These are phyloP conservation scores for Ptyas mucosa DNA, from an alignment of 2,113 vertebrate species.

Conservation along the genomic window DNA sequence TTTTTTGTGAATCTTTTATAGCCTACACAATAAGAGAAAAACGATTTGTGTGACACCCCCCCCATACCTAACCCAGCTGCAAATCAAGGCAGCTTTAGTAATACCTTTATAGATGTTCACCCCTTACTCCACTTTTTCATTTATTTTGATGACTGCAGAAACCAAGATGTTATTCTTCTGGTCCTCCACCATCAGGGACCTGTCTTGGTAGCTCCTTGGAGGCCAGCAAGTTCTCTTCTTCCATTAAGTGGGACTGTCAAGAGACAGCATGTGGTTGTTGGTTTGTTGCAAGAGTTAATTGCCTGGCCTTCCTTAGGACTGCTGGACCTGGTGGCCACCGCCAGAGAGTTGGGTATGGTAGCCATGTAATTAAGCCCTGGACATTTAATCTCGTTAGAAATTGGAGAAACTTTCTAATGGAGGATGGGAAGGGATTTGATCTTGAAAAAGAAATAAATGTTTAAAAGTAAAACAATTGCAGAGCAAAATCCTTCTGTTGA, in stretches of 20 bases:
- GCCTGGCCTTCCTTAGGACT: neutral
- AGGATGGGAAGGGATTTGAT: too few species aligned
- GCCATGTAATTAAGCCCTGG: slow-evolving; percentile 22
- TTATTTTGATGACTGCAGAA: neutral
- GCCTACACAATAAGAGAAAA: too few species aligned
- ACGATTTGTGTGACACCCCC: too few species aligned
- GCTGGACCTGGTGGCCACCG: rapidly evolving
- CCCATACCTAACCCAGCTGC: too few species aligned
- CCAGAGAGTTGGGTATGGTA: rapidly evolving
- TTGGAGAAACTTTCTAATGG: neutral
- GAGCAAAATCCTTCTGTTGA: too few species aligned
- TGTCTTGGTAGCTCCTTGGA: rapidly evolving
- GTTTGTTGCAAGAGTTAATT: slow-evolving; percentile 17
- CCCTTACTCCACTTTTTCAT: neutral
- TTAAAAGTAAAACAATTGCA: too few species aligned
- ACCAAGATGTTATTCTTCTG: neutral
- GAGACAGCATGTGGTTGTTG: neutral
- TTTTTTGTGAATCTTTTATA: too few species aligned
- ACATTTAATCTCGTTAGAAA: neutral
- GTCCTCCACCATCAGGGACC: neutral
- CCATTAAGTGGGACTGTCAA: neutral
- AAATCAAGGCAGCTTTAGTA: neutral
- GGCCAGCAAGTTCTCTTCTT: rapidly evolving
- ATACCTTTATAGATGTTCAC: neutral
- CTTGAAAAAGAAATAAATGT: too few species aligned